These are phyloP conservation scores for Drosophila parvula DNA, from an alignment of 1,140 invertebrate genomes.

Conservation along the genomic window DNA sequence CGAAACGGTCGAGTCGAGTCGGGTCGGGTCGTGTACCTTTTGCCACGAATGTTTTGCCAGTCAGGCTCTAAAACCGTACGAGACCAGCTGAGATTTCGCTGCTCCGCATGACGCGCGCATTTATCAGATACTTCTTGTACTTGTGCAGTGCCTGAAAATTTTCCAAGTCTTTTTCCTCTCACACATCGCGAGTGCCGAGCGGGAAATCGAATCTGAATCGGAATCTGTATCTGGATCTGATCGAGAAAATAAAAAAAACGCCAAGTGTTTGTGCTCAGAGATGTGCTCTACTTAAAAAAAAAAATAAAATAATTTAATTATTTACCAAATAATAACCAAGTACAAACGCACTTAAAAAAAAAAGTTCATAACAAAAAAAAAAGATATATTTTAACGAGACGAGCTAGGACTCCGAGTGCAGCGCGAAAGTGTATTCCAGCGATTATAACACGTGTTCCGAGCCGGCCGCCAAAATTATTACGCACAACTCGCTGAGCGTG, in stretches of 20 bases:
- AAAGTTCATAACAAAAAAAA: slow-evolving; percentile 1
- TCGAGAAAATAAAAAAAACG: slow-evolving; percentile 23
- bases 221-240: slow-evolving; percentile 20
- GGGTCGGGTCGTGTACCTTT: slow-evolving; percentile 85
- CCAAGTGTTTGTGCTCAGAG: slow-evolving; percentile 30
- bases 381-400: not conserved
- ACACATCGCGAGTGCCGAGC: slow-evolving; percentile 43
- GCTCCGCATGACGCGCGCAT: slow-evolving; percentile 82
- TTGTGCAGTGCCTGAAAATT: slow-evolving; percentile 39
- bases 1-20: slow-evolving; percentile 84
- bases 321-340: slow-evolving; percentile 29
- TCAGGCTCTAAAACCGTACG: slow-evolving; percentile 84
- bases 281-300: slow-evolving; percentile 21
- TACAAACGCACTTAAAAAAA: slow-evolving; percentile 15
- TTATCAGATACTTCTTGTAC: slow-evolving; percentile 49
- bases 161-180: slow-evolving; percentile 49
- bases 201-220: slow-evolving; percentile 36
- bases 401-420: slow-evolving; percentile 43
- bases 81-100: slow-evolving; percentile 84
- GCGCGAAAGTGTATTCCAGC: slow-evolving; percentile 78
- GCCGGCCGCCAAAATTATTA: slow-evolving; percentile 84
- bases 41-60: slow-evolving; percentile 85
- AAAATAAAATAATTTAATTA: slow-evolving; percentile 13
- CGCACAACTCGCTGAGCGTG: slow-evolving; percentile 84
- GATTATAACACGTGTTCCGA: slow-evolving; percentile 76